These are phyloP conservation scores for Acronicta aceris DNA, from an alignment of 2,888 invertebrate species.

Conservation along the genomic window DNA sequence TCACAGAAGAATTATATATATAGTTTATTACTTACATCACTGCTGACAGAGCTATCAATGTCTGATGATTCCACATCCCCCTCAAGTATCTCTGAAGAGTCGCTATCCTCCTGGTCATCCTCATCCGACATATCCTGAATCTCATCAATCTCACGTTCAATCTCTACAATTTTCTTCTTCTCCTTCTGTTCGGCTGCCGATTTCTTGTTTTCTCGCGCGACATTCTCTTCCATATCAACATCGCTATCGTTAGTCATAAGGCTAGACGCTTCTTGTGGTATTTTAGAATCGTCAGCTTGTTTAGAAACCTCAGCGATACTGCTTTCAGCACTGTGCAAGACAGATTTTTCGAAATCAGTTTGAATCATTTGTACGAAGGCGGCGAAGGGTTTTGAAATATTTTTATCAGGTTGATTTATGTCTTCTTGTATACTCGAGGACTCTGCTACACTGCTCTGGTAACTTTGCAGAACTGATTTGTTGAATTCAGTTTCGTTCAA, in stretches of 20 bases:
- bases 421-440: constrained; percentile 61
- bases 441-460: constrained; percentile 69
- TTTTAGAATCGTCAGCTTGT: constrained; percentile 43
- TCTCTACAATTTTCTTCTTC: constrained; percentile 80
- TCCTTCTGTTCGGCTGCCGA: constrained; percentile 75
- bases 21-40: constrained; percentile 47
- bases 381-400: constrained; percentile 56
- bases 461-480: constrained; percentile 75
- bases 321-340: constrained; percentile 71
- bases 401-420: constrained; percentile 46
- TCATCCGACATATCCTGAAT: constrained; percentile 80
- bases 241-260: constrained; percentile 83
- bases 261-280: constrained; percentile 68
- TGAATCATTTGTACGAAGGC: constrained; percentile 67
- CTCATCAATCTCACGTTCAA: constrained; percentile 83
- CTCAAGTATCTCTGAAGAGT: constrained; percentile 26
- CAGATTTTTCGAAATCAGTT: constrained; percentile 72
- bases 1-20: not conserved
- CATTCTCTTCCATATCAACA: constrained; percentile 68
- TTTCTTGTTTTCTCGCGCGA: constrained; percentile 48
- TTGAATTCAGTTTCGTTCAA: constrained; percentile 72
- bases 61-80: constrained; percentile 19
- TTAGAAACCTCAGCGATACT: constrained; percentile 64
- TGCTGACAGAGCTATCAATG: constrained; percentile 27
- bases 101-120: constrained; percentile 53